Evolutionary conservation across 1,140 invertebrate genomes (phyloP).

Genomic region (Pinna nobilis): DNA sequence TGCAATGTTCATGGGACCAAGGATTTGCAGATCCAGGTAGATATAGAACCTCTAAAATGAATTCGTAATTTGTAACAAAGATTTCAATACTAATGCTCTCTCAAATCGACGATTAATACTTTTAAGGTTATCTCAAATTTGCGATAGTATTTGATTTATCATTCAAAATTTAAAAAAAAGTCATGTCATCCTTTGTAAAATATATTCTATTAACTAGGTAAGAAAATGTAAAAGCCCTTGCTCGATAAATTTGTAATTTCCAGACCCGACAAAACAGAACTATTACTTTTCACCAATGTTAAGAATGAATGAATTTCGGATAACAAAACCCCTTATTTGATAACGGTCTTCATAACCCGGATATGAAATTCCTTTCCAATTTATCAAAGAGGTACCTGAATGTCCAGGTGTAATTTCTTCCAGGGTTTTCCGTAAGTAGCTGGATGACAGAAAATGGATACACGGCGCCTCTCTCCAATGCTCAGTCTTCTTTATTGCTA

Average conservation of each 20-base stretch:
- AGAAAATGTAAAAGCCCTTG: no score
- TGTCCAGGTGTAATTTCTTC: no score
- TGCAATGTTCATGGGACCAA: slow-evolving; percentile 10
- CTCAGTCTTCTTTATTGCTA: slow-evolving; percentile 2
- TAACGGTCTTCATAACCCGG: neutral
- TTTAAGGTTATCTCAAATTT: no score
- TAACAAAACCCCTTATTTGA: neutral
- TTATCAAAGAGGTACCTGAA: no score
- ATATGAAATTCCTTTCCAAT: neutral
- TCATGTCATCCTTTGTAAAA: neutral
- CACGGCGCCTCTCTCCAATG: slow-evolving; percentile 4
- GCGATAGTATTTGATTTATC: no score
- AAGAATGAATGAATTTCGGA: neutral
- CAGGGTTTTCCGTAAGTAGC: neutral
- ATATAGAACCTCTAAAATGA: neutral
- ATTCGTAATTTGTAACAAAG: no score
- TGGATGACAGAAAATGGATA: slow-evolving; percentile 12
- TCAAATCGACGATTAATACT: no score
- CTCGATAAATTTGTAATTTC: no score
- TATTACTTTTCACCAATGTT: neutral
- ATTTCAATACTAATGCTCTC: no score
- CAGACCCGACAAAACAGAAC: neutral
- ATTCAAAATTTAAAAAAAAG: no score
- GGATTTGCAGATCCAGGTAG: slow-evolving; percentile 12
- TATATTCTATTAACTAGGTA: no score